phyloP scores from a whole-genome alignment of 2,113 vertebrate genomes.

The Jaculus jaculus region DNA sequence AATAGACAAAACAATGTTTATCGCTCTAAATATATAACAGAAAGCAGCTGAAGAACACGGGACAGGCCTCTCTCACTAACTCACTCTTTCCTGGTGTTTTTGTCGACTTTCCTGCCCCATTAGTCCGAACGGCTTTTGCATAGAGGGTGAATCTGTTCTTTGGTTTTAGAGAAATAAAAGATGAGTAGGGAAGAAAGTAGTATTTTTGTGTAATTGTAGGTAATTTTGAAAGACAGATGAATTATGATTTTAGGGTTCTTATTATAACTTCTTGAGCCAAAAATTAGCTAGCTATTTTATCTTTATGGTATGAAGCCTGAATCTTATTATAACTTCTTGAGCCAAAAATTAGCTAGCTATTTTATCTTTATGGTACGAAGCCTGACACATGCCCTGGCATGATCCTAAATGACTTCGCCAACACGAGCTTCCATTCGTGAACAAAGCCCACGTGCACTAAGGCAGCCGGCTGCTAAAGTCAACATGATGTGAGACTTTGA shows the following conservation, averaged over 20 bases:
- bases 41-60: constrained; percentile 27
- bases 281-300: constrained; percentile 24
- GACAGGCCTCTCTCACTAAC: neutral
- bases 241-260: constrained; percentile 36
- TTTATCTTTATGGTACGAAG: constrained; percentile 32
- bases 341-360: neutral
- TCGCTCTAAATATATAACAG: neutral
- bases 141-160: neutral
- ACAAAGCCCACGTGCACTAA: neutral
- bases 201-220: neutral
- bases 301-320: constrained; percentile 14
- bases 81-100: neutral
- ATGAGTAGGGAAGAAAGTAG: neutral
- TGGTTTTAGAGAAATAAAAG: neutral
- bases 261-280: neutral
- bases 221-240: constrained; percentile 34
- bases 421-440: neutral
- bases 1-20: constrained; percentile 65
- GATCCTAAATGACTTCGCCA: neutral
- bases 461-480: neutral
- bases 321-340: constrained; percentile 7
- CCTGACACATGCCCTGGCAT: neutral
- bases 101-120: neutral
- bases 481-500: neutral
- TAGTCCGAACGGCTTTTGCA: neutral